These are phyloP conservation scores for Cnemophilus loriae DNA, from an alignment of 2,113 vertebrate species.

Conservation along the genomic window DNA sequence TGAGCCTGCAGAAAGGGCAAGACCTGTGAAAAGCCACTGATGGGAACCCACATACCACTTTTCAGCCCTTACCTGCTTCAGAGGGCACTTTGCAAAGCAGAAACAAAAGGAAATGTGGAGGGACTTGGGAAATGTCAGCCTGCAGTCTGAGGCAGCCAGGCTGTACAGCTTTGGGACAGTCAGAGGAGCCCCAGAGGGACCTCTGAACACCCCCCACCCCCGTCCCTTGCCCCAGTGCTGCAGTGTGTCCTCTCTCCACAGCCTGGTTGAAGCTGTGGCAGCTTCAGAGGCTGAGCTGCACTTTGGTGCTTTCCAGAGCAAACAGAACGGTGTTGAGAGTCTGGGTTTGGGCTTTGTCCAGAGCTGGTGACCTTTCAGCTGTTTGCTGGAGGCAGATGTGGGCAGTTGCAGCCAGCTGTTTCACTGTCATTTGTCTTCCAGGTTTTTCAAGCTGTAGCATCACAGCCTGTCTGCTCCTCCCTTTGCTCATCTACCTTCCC, in stretches of 20 bases:
- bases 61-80: not conserved
- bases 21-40: not conserved
- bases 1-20: not conserved
- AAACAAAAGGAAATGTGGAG: not conserved
- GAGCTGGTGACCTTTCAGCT: not conserved
- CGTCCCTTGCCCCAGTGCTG: not conserved
- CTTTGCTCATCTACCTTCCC: not conserved
- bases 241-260: not conserved
- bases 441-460: not conserved
- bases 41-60: not conserved
- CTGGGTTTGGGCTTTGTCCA: not conserved
- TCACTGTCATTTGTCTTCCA: rapidly evolving
- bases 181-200: not conserved
- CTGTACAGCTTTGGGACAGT: not conserved
- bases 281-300: not conserved
- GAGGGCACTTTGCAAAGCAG: not conserved
- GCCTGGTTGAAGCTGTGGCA: not conserved
- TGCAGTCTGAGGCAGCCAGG: not conserved
- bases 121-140: not conserved
- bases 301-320: not conserved
- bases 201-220: not conserved
- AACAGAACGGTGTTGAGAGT: not conserved
- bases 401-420: not conserved
- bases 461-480: not conserved
- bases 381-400: not conserved